A percentile compares a stretch with the other conserved stretches of the same genome.
Conservation (phyloP, 2,888 invertebrate species). For the Protonemura montana region DNA sequence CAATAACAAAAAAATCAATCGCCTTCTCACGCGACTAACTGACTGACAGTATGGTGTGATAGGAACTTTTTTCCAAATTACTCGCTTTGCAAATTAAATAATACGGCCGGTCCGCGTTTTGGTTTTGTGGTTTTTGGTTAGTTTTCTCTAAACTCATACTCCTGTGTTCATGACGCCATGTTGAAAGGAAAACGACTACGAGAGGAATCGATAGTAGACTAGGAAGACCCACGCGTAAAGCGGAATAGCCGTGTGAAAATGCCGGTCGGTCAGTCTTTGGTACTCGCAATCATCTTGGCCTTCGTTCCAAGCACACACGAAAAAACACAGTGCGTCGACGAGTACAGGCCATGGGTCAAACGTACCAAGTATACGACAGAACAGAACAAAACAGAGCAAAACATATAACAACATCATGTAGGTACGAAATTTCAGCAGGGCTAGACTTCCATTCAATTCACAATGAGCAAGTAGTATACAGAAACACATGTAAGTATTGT, state of each 20-base stretch:
- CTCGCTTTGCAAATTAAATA: not conserved
- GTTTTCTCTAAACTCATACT: not conserved
- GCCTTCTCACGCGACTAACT: not conserved
- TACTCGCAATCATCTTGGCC: too few species aligned
- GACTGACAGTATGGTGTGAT: too few species aligned
- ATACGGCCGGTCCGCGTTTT: not conserved
- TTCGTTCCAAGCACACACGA: too few species aligned
- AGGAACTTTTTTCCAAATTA: too few species aligned
- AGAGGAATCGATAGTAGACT: constrained; percentile 46
- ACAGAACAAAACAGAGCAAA: not conserved
- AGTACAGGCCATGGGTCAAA: too few species aligned
- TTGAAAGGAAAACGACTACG: constrained; percentile 43
- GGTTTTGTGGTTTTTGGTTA: not conserved
- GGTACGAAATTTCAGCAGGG: not conserved
- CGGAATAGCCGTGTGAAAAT: not conserved
- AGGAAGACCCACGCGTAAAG: constrained; percentile 34
- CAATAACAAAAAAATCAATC: not conserved
- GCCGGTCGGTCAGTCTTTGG: too few species aligned
- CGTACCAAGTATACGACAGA: not conserved
- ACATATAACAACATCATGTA: not conserved
- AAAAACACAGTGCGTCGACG: too few species aligned
- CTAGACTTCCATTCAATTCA: not conserved
- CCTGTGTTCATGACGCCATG: constrained; percentile 43
- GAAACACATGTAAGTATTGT: not conserved
- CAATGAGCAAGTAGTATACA: not conserved